Conservation (phyloP, 1,140 invertebrate genomes). For the Tyrophagus putrescentiae region DNA sequence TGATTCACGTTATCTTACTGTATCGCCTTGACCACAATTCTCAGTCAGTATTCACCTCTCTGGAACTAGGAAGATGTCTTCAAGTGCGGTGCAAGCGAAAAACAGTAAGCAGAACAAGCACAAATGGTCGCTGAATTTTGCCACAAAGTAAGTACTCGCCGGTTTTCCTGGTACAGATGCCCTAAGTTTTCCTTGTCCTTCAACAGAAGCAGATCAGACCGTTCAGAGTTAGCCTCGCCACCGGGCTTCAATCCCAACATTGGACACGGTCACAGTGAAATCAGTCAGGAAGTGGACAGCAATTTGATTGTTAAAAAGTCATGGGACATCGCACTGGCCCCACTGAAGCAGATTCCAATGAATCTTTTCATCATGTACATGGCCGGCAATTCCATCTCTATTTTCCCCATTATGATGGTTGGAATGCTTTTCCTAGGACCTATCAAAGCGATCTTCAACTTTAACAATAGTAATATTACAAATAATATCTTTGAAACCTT, state of each 20-base stretch:
- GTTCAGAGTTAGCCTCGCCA: conserved; percentile 48
- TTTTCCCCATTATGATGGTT: conserved; percentile 99
- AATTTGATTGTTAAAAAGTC: conserved; percentile 83
- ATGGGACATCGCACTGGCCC: conserved; percentile 91
- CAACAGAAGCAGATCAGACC: conserved; percentile 19
- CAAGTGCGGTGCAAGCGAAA: too few relatives aligned
- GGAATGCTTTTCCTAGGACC: conserved; percentile 93
- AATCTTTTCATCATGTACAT: conserved; percentile 99
- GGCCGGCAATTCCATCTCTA: conserved; percentile 96
- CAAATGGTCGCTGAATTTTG: conserved; percentile 30
- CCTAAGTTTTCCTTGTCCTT: not conserved
- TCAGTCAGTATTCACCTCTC: too few relatives aligned
- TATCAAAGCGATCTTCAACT: conserved; percentile 80
- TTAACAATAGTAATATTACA: conserved; percentile 50
- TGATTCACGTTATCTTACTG: not conserved
- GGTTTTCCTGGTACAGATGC: conserved; percentile 16
- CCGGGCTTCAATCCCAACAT: conserved; percentile 62
- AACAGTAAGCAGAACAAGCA: conserved; percentile 23
- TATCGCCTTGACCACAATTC: too few relatives aligned
- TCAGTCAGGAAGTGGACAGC: conserved; percentile 55
- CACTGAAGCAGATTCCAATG: conserved; percentile 88
- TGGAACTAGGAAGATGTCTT: too few relatives aligned
- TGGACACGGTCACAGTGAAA: conserved; percentile 52
- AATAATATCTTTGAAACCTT: not conserved
- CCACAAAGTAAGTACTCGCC: conserved; percentile 25